Evolutionary conservation across 2,888 invertebrate genomes (phyloP), one percentile per base, ranked within the genome.

Genomic region (Drosophila algonquin): DNA sequence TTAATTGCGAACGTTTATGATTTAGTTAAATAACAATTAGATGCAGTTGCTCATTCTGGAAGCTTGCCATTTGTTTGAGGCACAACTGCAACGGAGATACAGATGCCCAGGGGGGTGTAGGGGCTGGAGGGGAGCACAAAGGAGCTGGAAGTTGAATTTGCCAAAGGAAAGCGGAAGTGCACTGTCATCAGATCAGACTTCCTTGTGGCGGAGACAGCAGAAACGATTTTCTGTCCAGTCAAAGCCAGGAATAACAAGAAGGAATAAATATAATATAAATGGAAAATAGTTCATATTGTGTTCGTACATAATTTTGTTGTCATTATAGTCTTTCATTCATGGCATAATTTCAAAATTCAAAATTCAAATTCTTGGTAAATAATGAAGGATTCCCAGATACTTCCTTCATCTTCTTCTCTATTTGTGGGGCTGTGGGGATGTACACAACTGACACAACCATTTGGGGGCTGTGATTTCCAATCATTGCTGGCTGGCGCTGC

Each of bases 11-110:
- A 21, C 80, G 73, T 65, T 82, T 85, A 76, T 80, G 80, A 83
- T 87, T 85, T 74, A 73, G 71, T 85, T 82, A 72, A 87, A 82
- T 72, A 82, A 82, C 88, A 85, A 83, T 83, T 85, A 85, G 77
- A 64, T 76, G 64, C 73, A 81, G 67, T 83, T 75, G 56, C 60
- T 68, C 27, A 35, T 14, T 48, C 54, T 32, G 55, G 62, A 63
- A 21, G 44, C 35, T 27, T 10, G 16, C 24, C 35, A 27, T 48
- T 59, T 59, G 27, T 27, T 40, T 45, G 52, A 32, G 12, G 12
- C 35, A 44, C 59, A 63, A 50, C 53, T 16, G 61, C 44, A 44
- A 30, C 18, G 7, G 16, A 24, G 30, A 55, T 32, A 14, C n/a
- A 27, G 27, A 27, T 7, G 7, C 27, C 16, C 35, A 14, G 47